phyloP scores from a whole-genome alignment of 2,888 invertebrate species.

The Nemotelus pantherinus region DNA sequence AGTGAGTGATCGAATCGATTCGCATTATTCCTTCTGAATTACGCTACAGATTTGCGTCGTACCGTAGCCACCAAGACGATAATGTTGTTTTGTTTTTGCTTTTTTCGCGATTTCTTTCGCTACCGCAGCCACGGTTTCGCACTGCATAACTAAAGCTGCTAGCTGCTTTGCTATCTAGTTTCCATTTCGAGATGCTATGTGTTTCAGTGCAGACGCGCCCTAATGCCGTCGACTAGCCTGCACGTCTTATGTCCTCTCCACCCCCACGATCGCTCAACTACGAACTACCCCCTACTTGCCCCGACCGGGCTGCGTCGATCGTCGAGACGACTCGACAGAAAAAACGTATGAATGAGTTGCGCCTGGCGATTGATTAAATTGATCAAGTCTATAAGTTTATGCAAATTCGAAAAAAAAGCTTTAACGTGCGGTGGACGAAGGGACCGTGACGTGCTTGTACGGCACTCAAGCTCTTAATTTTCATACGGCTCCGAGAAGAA shows the following conservation, averaged over 20 bases:
- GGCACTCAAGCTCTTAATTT: slow-evolving; percentile 4
- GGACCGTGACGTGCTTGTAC: neutral
- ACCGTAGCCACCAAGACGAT: neutral
- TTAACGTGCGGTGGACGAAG: neutral
- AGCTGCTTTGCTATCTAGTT: neutral
- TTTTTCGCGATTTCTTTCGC: neutral
- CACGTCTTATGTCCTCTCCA: no score
- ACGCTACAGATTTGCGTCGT: neutral
- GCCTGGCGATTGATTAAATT: slow-evolving; percentile 38
- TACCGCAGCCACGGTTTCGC: no score
- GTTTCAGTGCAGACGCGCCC: slow-evolving; percentile 16
- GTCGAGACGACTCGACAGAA: neutral
- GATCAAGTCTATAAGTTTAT: slow-evolving; percentile 37
- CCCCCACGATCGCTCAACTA: no score
- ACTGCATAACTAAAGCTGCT: no score
- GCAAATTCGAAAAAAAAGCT: slow-evolving; percentile 15
- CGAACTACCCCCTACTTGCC: no score
- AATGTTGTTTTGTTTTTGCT: neutral
- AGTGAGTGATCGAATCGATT: neutral
- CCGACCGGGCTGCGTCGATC: neutral
- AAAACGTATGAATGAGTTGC: slow-evolving; percentile 36
- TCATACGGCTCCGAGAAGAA: slow-evolving; percentile 1
- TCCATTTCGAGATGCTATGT: neutral
- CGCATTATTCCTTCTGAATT: neutral
- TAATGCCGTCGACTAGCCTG: neutral